Base-by-base conservation (phyloP, 2,888 invertebrate species). In the Thecophora atra region DNA sequence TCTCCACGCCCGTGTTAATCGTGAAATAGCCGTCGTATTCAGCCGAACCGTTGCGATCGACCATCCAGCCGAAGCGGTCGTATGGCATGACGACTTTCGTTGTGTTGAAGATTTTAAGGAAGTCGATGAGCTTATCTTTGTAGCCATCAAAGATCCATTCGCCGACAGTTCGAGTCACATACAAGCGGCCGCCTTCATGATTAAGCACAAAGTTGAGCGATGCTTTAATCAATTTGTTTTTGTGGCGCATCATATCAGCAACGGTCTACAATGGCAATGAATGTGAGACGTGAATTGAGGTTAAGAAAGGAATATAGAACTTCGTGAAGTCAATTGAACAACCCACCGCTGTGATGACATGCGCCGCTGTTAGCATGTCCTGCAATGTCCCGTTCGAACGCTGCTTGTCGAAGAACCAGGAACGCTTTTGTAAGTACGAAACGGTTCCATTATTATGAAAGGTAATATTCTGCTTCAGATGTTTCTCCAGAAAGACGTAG, bases 61-160 rank as follows among this genome's bases (percentile, higher is more conserved):
- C 88, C 83, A 97, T 94, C 94, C 96, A 95, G 13, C 93, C 97
- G 85, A 97, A 96, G 80, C 90, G 92, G 44, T 90, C 91, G 79
- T 89, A 93, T 0, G 94, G 94, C 77, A 94, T 89, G 1, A 87
- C 76, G 44, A 86, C 83, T 74, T 77, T 78, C 0, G 83, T 64
- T 85, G 28, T 90, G 80, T 76, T 91, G 85, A 52, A 92, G 77
- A 78, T 88, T 83, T 56, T 87, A 71, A 54, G 89, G 88, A 74
- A 92, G 78, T 77, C 89, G 60, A 96, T 86, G 13, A 95, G 80
- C 0, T 89, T 87, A 82, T 97, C 96, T 0, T 92, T 87, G 79
- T 93, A 96, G 2, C 97, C 97, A 74, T 94, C 91, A 83, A 96
- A 95, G 15, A 96, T 85, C 86, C 94, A 90, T 77, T 92, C 89